Evolutionary conservation across 2,113 vertebrate genomes (phyloP).

Genomic region (Pomatorhinus ruficollis): DNA sequence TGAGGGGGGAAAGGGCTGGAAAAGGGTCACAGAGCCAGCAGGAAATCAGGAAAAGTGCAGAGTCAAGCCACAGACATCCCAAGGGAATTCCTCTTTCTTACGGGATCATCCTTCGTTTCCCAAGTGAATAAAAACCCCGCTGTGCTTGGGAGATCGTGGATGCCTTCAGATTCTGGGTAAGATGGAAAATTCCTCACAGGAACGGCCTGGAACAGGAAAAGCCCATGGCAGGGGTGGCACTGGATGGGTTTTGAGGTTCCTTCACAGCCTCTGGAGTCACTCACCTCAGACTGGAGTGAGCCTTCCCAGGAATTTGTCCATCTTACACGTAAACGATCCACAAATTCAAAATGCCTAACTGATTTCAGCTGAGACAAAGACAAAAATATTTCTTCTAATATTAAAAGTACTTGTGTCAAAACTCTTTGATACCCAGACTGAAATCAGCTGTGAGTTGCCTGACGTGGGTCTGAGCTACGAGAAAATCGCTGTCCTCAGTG

Average conservation of each 20-base stretch:
- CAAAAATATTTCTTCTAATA: not conserved
- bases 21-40: not conserved
- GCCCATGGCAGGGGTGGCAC: not conserved
- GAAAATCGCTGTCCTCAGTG: accelerated
- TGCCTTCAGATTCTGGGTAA: not conserved
- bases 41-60: not conserved
- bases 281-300: not conserved
- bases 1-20: not conserved
- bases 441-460: not conserved
- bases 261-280: not conserved
- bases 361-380: not conserved
- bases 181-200: not conserved
- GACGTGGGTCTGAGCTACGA: no score
- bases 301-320: not conserved
- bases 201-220: not conserved
- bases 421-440: not conserved
- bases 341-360: not conserved
- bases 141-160: accelerated
- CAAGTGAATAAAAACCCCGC: not conserved
- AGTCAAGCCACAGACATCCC: not conserved
- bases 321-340: accelerated
- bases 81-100: not conserved
- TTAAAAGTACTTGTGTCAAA: not conserved
- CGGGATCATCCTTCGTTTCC: not conserved
- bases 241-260: no score